These are phyloP conservation scores for Temnothorax nylanderi DNA, from an alignment of 1,140 invertebrate genomes.

Conservation along the genomic window DNA sequence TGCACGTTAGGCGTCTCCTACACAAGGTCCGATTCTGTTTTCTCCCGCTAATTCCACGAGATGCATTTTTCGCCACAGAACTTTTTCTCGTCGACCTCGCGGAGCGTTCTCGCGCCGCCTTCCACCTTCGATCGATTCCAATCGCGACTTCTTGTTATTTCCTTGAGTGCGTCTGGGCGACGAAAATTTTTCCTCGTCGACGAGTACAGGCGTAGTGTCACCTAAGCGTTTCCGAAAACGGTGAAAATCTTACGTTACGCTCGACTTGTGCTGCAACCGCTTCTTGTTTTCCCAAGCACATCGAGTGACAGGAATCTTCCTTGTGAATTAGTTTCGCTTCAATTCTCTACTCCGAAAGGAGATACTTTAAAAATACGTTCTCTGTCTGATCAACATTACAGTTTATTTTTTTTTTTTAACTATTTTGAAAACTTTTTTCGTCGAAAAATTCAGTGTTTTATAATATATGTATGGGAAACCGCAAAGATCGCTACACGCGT, in stretches of 20 bases:
- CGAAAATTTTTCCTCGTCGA: not conserved
- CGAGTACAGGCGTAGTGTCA: not conserved
- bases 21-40: not conserved
- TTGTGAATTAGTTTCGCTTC: not conserved
- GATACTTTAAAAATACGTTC: not conserved
- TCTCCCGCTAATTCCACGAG: constrained; percentile 13
- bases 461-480: not conserved
- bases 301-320: not conserved
- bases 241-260: not conserved
- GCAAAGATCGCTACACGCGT: not conserved
- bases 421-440: not conserved
- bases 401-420: not conserved
- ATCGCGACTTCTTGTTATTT: constrained; percentile 45
- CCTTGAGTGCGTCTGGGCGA: constrained; percentile 37
- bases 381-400: not conserved
- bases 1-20: not conserved
- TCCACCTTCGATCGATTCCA: not conserved
- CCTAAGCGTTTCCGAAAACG: not conserved
- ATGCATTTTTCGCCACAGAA: constrained; percentile 15
- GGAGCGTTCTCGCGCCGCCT: not conserved
- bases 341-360: not conserved
- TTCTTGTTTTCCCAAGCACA: not conserved
- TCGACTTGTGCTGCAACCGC: not conserved
- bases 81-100: constrained; percentile 7
- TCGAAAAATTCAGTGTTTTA: not conserved